Evolutionary conservation across 1,140 invertebrate species (phyloP), one percentile per base, ranked within the genome.

Genomic region (Panulirus ornatus): DNA sequence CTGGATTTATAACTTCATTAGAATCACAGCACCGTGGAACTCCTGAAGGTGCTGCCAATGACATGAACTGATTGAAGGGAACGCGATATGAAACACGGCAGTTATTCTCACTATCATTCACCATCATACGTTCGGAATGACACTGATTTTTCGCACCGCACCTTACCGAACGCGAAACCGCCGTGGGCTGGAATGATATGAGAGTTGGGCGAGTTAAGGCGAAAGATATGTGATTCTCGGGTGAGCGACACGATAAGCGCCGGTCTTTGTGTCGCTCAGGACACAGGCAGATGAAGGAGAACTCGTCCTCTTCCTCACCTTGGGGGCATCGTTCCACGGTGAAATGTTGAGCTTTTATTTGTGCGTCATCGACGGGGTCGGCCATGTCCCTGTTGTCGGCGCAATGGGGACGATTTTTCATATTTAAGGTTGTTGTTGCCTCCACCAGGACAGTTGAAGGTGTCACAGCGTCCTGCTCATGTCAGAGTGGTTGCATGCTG

Each of bases 201-300:
- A 81, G n/a, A 58, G 30, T 27, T 36, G 47, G 34, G 19, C n/a
- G 78, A 81, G 78, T 30, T 19, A 81, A 81, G 78, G 78, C 78
- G 44, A 81, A 36, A 58, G 51, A 81, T 54, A 81, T 81, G 78
- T 81, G 78, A 81, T 81, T 81, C 78, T 81, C 14, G 14, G 51
- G 78, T 81, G 78, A 16, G 38, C 6, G 44, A 11, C 58, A 51
- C n/a, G 44, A 27, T 6, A 54, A 44, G 76, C n/a, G 54, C 16
- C 54, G 16, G 3, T 58, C 11, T 27, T 66, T 66, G 58, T 66
- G 58, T 8, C 58, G 58, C 27, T 66, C 58, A 9, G 58, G 58
- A 66, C n/a, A 66, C 58, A 22, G n/a, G 8, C 58, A 27, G n/a
- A 30, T 30, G 58, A 30, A 66, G 27, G 58, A 30, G 3, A 30